Base-by-base conservation (phyloP, 1,140 invertebrate genomes). In the Ceratosolen fusciceps region DNA sequence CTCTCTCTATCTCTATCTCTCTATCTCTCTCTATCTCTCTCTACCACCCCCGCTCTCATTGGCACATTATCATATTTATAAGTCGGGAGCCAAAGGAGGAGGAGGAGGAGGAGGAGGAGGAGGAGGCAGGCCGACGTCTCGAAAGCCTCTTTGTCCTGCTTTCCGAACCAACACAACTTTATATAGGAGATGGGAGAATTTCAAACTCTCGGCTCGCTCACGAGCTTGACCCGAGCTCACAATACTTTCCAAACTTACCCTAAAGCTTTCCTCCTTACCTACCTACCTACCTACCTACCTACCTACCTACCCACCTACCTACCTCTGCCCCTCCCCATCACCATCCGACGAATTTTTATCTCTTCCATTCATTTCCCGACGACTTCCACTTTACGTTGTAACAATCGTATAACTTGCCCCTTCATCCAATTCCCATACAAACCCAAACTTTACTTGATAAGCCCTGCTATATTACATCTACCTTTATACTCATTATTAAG, bases 41-140 rank as follows among this genome's bases (percentile, higher is more conserved):
- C n/a, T n/a, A n/a, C n/a, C n/a, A n/a, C n/a, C n/a, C 49, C 65
- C 56, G 73, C 60, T 39, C 74, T 80, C 62, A 16, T 71, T 81
- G 43, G 34, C 67, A 71, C 79, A 84, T 84, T 84, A 84, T 84
- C 83, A 84, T 84, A 84, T 84, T 84, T 83, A 84, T 84, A 83
- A 84, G 80, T 83, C 80, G 77, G 79, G 68, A 80, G 75, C 80
- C 80, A 62, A 26, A 62, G 71, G 74, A 37, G 19, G n/a, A n/a
- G n/a, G n/a, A n/a, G n/a, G n/a, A n/a, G n/a, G n/a, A n/a, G n/a
- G n/a, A n/a, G n/a, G n/a, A n/a, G n/a, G n/a, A n/a, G n/a, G n/a
- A n/a, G n/a, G n/a, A n/a, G n/a, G n/a, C 58, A 34, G 47, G n/a
- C 37, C 65, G 62, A 43, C 49, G 12, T 52, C 58, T 12, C 67